phyloP scores from a whole-genome alignment of 2,113 vertebrate genomes.

The Peromyscus leucopus region DNA sequence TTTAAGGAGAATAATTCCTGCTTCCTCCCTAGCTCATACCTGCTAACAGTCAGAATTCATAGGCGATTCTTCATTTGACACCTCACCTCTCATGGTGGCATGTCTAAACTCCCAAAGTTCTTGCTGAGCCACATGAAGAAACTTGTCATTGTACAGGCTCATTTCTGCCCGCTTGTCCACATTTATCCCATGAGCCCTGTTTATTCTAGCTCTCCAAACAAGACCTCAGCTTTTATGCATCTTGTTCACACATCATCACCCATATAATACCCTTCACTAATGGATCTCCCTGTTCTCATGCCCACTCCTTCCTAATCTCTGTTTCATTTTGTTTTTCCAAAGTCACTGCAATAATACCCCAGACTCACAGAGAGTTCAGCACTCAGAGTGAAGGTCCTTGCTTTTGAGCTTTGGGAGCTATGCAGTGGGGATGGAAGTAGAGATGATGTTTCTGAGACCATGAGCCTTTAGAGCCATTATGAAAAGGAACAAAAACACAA shows the following conservation, averaged over 20 bases:
- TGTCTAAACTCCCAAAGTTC: background rate
- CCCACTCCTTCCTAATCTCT: background rate
- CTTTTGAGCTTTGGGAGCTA: background rate
- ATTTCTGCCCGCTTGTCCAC: too few relatives aligned
- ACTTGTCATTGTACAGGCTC: background rate
- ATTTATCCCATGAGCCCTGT: background rate
- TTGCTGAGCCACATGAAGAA: background rate
- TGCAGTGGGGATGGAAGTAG: fast-evolving
- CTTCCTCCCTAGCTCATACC: background rate
- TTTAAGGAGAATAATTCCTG: too few relatives aligned
- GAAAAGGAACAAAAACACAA: too few relatives aligned
- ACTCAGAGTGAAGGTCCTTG: background rate
- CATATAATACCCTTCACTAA: too few relatives aligned
- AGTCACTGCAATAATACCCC: background rate
- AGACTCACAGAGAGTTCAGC: background rate
- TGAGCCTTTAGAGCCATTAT: background rate
- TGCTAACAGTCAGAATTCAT: background rate
- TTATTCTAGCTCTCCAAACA: background rate
- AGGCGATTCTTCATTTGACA: background rate
- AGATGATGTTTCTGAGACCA: background rate
- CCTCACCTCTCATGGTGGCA: too few relatives aligned
- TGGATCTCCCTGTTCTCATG: background rate
- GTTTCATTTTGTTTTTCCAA: background rate
- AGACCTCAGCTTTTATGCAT: background rate
- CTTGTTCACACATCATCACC: background rate